These are phyloP conservation scores for Quadriops clusia DNA, from an alignment of 2,888 invertebrate species.

Conservation along the genomic window DNA sequence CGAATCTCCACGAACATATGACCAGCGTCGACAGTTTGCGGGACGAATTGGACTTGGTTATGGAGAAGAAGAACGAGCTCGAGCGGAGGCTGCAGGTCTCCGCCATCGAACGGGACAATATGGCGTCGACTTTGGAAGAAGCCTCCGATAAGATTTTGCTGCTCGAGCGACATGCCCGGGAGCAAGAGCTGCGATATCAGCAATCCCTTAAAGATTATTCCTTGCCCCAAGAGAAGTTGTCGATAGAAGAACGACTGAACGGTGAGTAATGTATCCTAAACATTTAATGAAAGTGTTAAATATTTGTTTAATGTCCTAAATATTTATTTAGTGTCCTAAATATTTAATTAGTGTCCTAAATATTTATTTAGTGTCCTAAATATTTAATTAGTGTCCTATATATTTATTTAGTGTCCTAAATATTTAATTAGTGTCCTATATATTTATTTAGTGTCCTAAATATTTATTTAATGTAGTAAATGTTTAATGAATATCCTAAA, in stretches of 20 bases:
- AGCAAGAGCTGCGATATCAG: slow-evolving; percentile 52
- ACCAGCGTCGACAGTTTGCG: slow-evolving; percentile 78
- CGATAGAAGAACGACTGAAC: slow-evolving; percentile 35
- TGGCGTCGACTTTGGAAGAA: slow-evolving; percentile 74
- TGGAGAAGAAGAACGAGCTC: slow-evolving; percentile 72
- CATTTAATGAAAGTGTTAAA: too few relatives aligned
- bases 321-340: too few relatives aligned
- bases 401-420: too few relatives aligned
- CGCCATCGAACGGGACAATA: slow-evolving; percentile 67
- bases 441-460: too few relatives aligned
- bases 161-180: slow-evolving; percentile 70
- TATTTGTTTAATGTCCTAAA: too few relatives aligned
- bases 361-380: too few relatives aligned
- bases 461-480: too few relatives aligned
- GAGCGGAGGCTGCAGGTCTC: slow-evolving; percentile 68
- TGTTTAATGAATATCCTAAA: too few relatives aligned
- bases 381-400: too few relatives aligned
- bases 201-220: slow-evolving; percentile 31
- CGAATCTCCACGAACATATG: slow-evolving; percentile 63
- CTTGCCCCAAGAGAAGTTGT: slow-evolving; percentile 31
- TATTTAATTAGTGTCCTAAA: too few relatives aligned
- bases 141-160: slow-evolving; percentile 78
- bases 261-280: slow-evolving; percentile 44
- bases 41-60: slow-evolving; percentile 75
- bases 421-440: too few relatives aligned